Evolutionary conservation across 2,113 vertebrate genomes (phyloP).

Genomic region (Apteryx mantelli): DNA sequence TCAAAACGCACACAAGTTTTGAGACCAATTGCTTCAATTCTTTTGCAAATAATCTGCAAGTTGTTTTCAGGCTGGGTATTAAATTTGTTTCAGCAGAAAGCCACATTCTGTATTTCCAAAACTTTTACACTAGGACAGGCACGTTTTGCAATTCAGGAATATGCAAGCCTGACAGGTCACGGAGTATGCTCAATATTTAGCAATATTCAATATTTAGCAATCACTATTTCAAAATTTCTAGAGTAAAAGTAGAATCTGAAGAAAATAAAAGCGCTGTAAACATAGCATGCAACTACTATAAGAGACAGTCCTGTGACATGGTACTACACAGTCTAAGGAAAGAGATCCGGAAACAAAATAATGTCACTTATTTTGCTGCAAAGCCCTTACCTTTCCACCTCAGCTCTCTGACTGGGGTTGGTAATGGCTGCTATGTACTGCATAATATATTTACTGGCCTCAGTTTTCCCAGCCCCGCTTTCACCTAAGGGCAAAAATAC

Average conservation of each 20-base stretch:
- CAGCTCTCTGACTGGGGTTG: constrained; percentile 94
- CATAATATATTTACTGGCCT: constrained; percentile 99
- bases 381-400: constrained; percentile 91
- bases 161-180: neutral
- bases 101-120: neutral
- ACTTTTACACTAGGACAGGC: neutral
- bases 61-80: fast-evolving
- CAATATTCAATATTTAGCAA: neutral
- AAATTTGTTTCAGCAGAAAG: neutral
- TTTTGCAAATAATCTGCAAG: neutral
- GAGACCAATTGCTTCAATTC: neutral
- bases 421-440: constrained; percentile 99
- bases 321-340: neutral
- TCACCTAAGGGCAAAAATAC: constrained; percentile 82
- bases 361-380: neutral
- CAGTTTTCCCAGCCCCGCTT: constrained; percentile 97
- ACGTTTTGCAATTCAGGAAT: neutral
- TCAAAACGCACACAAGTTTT: neutral
- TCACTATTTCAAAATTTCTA: neutral
- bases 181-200: neutral
- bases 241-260: neutral
- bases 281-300: neutral
- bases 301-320: neutral
- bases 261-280: neutral
- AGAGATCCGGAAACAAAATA: neutral